A percentile compares a stretch with the other conserved stretches of the same genome.
Conservation (phyloP, 2,113 vertebrate species). For the Lagopus leucura region DNA sequence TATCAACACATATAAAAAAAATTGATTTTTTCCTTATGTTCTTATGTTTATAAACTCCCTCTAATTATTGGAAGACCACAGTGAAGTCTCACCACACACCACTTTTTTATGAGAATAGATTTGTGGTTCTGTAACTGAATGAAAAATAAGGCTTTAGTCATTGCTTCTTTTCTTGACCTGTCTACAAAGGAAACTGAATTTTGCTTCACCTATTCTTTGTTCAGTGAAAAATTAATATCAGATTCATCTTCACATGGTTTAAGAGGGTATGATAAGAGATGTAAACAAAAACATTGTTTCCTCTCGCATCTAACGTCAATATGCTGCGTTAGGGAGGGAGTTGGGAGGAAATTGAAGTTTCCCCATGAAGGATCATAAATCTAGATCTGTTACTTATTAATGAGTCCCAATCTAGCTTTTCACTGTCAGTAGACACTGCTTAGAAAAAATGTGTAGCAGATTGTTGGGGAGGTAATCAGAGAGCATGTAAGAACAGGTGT, state of each 20-base stretch:
- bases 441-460: background rate
- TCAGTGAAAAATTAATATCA: background rate
- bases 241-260: background rate
- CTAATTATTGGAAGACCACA: too few species aligned
- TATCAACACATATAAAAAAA: too few species aligned
- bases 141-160: background rate
- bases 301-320: constrained; percentile 29
- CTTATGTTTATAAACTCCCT: too few species aligned
- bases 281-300: background rate
- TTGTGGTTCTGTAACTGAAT: background rate
- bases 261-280: background rate
- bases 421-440: background rate
- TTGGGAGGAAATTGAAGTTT: constrained; percentile 64
- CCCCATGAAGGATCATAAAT: constrained; percentile 53
- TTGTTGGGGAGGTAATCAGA: background rate
- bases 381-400: constrained; percentile 66
- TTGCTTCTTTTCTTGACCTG: background rate
- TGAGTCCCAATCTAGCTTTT: background rate
- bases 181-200: background rate
- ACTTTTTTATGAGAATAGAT: background rate
- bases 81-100: too few species aligned
- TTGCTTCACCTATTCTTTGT: background rate
- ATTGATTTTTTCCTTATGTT: too few species aligned
- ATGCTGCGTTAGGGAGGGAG: constrained; percentile 9
- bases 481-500: accelerated